Conservation (phyloP, 2,113 vertebrate species). For the Albula goreensis region DNA sequence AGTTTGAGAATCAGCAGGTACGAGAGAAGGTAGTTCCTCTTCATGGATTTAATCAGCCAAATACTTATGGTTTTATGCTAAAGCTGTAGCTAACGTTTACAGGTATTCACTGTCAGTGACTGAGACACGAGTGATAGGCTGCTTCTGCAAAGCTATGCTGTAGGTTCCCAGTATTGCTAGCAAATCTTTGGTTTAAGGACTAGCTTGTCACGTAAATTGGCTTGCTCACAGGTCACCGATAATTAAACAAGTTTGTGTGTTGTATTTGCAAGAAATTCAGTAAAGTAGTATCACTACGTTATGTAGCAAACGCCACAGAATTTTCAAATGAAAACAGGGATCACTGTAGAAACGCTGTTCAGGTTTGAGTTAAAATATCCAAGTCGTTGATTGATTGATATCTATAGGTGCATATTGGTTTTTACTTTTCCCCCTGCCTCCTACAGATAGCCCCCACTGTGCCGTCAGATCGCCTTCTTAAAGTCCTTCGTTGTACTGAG, state of each 20-base stretch:
- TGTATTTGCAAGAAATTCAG: background rate
- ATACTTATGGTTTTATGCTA: background rate
- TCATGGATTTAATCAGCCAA: background rate
- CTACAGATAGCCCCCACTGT: background rate
- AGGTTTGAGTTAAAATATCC: background rate
- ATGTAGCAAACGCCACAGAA: no score
- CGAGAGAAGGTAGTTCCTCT: background rate
- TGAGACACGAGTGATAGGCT: background rate
- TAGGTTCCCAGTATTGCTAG: no score
- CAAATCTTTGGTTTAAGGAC: no score
- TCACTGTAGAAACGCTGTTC: background rate
- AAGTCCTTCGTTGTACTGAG: background rate
- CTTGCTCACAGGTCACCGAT: background rate
- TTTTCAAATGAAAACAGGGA: background rate
- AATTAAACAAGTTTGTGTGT: background rate
- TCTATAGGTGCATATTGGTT: background rate
- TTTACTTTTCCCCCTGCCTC: background rate
- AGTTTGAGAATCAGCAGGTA: background rate
- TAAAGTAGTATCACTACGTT: background rate
- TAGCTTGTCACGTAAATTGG: no score
- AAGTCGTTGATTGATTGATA: background rate
- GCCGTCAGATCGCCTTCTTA: background rate
- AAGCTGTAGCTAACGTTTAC: background rate
- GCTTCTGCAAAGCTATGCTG: no score
- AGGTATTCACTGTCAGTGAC: background rate